phyloP scores from a whole-genome alignment of 2,888 invertebrate genomes.

The Nasonia oneida region DNA sequence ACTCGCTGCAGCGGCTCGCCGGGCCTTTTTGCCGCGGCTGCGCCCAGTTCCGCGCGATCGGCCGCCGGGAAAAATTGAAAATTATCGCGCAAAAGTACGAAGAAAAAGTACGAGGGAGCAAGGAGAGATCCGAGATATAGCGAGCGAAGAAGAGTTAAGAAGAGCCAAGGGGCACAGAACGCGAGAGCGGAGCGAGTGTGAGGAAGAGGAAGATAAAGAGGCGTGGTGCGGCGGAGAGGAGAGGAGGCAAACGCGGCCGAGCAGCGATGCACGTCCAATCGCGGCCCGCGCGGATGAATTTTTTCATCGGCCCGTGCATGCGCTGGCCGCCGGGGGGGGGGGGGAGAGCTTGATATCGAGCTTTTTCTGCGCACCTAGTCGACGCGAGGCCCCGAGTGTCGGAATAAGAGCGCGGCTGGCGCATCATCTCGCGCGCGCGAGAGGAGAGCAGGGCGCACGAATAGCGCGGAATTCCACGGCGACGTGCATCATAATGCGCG shows the following conservation, averaged over 20 bases:
- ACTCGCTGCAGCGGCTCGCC: conserved; percentile 4
- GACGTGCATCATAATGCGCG: conserved; percentile 31
- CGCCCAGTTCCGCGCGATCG: background rate
- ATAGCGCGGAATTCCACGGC: conserved; percentile 21
- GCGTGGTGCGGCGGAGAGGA: conserved; percentile 46
- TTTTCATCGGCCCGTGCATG: conserved; percentile 8
- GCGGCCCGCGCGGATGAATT: conserved; percentile 24
- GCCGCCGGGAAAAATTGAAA: background rate
- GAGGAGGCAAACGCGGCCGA: conserved; percentile 9
- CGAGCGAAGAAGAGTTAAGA: background rate
- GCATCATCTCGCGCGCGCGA: no score
- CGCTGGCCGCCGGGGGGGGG: background rate
- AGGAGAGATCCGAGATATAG: background rate
- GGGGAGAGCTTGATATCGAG: background rate
- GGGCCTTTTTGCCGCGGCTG: background rate
- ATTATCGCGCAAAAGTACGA: background rate
- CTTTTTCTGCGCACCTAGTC: background rate
- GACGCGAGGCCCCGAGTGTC: no score
- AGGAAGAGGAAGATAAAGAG: conserved; percentile 46
- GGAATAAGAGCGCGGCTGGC: no score
- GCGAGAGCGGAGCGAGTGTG: background rate
- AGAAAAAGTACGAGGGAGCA: no score
- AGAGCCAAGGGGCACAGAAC: background rate
- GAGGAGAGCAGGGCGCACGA: background rate
- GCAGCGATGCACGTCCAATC: conserved; percentile 46